Conservation (phyloP, 2,113 vertebrate genomes). For the Phoenicopterus ruber region DNA sequence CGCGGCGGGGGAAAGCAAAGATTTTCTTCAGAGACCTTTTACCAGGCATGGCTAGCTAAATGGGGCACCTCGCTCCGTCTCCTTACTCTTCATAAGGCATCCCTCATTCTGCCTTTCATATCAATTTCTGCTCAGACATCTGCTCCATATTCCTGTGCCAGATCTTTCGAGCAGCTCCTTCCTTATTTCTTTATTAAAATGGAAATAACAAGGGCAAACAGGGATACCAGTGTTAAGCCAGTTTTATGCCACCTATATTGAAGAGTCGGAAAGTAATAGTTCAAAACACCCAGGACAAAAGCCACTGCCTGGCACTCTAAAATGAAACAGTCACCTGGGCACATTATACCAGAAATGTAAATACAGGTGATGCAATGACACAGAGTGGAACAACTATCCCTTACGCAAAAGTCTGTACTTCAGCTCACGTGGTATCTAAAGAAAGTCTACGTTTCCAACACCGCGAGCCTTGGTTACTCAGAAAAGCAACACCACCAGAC, state of each 20-base stretch:
- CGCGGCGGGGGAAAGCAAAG: fast-evolving
- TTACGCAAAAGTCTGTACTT: fast-evolving
- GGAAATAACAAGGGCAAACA: background rate
- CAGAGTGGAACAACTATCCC: background rate
- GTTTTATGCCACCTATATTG: background rate
- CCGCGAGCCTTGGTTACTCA: fast-evolving
- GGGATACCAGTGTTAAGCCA: background rate
- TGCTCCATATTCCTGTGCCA: background rate
- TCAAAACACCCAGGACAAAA: background rate
- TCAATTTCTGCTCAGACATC: background rate
- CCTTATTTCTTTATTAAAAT: background rate
- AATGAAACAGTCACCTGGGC: background rate
- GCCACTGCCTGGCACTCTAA: background rate
- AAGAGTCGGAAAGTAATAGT: background rate
- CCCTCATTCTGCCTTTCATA: background rate
- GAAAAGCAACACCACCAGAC: background rate
- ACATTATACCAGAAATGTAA: background rate
- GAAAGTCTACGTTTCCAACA: fast-evolving
- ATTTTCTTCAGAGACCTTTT: background rate
- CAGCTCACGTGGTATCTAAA: background rate
- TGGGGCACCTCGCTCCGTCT: background rate
- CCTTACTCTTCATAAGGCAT: background rate
- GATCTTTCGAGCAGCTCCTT: background rate
- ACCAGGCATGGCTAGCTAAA: background rate
- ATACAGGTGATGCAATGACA: background rate